phyloP scores from a whole-genome alignment of 2,888 invertebrate genomes.

The Acrobasis suavella region DNA sequence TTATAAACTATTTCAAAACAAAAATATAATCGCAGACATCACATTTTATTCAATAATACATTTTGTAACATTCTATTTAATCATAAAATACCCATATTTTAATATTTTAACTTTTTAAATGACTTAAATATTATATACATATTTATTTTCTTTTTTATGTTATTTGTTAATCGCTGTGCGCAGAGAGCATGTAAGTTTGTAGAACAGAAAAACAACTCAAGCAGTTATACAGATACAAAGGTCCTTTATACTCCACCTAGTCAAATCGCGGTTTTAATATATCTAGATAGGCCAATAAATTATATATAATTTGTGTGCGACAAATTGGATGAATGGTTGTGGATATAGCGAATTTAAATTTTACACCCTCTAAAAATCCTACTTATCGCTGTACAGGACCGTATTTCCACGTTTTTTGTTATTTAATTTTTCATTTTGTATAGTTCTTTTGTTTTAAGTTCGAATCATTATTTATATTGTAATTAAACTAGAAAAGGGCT shows the following conservation, averaged over 20 bases:
- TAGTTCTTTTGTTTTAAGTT: conserved; percentile 67
- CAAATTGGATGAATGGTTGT: conserved; percentile 67
- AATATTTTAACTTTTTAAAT: not conserved
- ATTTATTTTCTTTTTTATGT: not conserved
- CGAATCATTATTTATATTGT: conserved; percentile 69
- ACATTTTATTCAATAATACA: no score
- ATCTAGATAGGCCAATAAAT: conserved; percentile 64
- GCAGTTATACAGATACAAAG: conserved; percentile 38
- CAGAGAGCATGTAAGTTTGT: not conserved
- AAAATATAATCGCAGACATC: no score
- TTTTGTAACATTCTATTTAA: no score
- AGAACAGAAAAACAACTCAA: not conserved
- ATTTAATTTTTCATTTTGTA: conserved; percentile 66
- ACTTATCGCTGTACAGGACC: conserved; percentile 52
- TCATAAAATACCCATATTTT: no score
- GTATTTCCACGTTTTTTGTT: conserved; percentile 48
- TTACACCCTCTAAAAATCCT: conserved; percentile 25
- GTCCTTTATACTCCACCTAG: conserved; percentile 70
- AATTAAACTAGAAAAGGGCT: conserved; percentile 68
- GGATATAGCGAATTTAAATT: conserved; percentile 49
- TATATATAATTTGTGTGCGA: conserved; percentile 57
- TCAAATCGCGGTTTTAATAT: conserved; percentile 75
- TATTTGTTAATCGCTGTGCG: not conserved
- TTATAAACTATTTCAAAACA: no score
- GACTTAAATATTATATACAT: not conserved